A percentile compares a stretch with the other conserved stretches of the same genome.
Conservation (phyloP, 2,888 invertebrate genomes). For the Oscheius sp. region DNA sequence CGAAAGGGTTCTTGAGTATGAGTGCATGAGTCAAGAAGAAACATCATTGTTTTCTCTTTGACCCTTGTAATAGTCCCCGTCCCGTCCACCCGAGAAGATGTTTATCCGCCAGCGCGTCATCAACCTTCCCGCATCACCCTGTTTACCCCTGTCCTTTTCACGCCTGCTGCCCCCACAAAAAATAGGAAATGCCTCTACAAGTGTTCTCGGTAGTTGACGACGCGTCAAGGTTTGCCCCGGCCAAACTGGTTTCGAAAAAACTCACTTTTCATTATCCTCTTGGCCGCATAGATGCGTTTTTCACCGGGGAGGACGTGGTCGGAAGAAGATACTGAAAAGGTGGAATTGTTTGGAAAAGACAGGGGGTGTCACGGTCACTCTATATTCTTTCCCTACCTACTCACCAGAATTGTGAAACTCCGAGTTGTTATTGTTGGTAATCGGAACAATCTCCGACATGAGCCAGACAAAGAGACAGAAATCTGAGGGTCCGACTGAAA, state of each 20-base stretch:
- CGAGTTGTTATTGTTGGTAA: constrained; percentile 46
- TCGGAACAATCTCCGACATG: constrained; percentile 70
- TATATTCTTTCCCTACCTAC: neutral
- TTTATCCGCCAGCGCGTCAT: constrained; percentile 27
- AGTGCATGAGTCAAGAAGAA: too few relatives aligned
- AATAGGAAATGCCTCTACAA: too few relatives aligned
- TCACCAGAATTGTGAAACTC: constrained; percentile 31
- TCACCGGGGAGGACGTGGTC: constrained; percentile 36
- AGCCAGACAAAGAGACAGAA: constrained; percentile 73
- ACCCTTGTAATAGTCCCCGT: neutral
- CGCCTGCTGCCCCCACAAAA: neutral
- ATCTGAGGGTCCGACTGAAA: constrained; percentile 69
- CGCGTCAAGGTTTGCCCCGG: neutral
- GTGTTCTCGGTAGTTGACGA: constrained; percentile 5
- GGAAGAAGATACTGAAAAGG: constrained; percentile 32
- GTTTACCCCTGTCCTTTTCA: constrained; percentile 12
- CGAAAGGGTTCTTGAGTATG: too few relatives aligned
- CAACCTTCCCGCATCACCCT: neutral
- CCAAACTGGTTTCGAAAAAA: constrained; percentile 19
- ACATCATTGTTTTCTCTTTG: too few relatives aligned
- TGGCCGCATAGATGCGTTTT: constrained; percentile 21
- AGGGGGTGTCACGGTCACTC: neutral
- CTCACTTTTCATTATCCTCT: constrained; percentile 40
- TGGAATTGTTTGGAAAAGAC: neutral
- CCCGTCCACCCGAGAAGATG: constrained; percentile 6